Base-by-base conservation (phyloP, 2,888 invertebrate genomes). In the Serrognathus titanus region DNA sequence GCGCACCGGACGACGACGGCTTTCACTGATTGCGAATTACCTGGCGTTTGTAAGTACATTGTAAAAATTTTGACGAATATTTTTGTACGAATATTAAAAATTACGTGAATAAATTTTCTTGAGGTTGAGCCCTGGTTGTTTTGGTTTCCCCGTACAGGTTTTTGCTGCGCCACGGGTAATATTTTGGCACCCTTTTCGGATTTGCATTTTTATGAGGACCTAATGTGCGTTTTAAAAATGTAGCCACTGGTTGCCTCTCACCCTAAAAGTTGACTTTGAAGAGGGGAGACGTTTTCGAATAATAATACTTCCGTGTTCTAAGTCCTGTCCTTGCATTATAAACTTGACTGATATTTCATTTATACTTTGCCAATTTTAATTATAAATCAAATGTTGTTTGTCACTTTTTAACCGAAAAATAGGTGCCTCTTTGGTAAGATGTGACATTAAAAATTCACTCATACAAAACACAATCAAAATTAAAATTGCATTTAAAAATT, bases 81-180 rank as follows among this genome's bases (percentile, higher is more conserved):
- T 71, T 71, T 71, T 71, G 66, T 71, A 71, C 70, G 63, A 70
- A 68, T 55, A 59, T 59, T 60, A 54, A 58, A 51, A 55, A 56
- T 58, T 55, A 56, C 53, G 43, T 58, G 58, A 68, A 68, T 69
- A 69, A 66, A 69, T 65, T 67, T 59, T 57, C 60, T 57, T 55
- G 52, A 51, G 54, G 55, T 55, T 55, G 24, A 45, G 50, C 10
- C 16, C 24, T 31, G 50, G 49, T 41, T 49, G 37, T 45, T 55
- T 55, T 16, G 16, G 48, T 38, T 43, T 16, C 3, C 3, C n/a
- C n/a, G n/a, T n/a, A n/a, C n/a, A n/a, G 11, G 13, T 37, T 7
- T 31, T 4, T 20, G 3, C 20, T 5, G 5, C 24, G 24, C 6
- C 24, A 6, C 7, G 6, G 24, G 16, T 16, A 16, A 16, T 31